These are phyloP conservation scores for human (Homo sapiens) DNA, from an alignment of 2,113 vertebrate genomes.

Conservation along the genomic window GRCh38 chr2:204489001-204489500, in stretches of 20 bases:
- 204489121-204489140: neutral
- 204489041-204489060: neutral
- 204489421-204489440: neutral
- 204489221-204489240: neutral
- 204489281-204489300: neutral
- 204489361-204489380: neutral
- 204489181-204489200: neutral
- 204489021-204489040: conserved; percentile 8
- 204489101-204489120: neutral
- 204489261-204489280: neutral
- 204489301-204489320: neutral
- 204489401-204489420: conserved; percentile 32
- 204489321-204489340: neutral
- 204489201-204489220: neutral
- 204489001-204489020: neutral
- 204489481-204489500: conserved; percentile 30
- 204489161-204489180: neutral
- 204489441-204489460: conserved; percentile 2
- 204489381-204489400: neutral
- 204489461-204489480: neutral
- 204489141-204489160: neutral
- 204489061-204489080: neutral
- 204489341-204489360: neutral
- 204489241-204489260: neutral
- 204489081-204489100: neutral